phyloP scores from a whole-genome alignment of 2,797 vertebrate species.

The Melanotaenia maccullochi region DNA sequence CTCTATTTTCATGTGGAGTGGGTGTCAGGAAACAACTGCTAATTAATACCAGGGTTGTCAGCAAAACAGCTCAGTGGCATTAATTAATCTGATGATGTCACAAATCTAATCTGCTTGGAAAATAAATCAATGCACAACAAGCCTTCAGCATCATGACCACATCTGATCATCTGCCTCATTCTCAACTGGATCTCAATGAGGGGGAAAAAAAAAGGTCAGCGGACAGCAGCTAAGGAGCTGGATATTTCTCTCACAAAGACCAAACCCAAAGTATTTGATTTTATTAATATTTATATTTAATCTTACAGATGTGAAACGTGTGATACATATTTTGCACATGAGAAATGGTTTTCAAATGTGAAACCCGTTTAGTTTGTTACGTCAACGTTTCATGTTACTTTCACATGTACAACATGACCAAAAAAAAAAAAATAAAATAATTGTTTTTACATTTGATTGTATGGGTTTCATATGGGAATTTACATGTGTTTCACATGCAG shows the following conservation, averaged over 20 bases:
- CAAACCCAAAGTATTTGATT: neutral
- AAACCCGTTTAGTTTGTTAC: no score
- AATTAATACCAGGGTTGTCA: conserved; percentile 4
- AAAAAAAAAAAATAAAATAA: no score
- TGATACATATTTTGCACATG: no score
- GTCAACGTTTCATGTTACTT: no score
- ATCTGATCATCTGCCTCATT: neutral
- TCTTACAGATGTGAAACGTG: neutral
- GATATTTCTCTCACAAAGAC: neutral
- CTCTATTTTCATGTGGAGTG: neutral
- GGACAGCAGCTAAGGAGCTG: neutral
- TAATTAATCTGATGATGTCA: neutral
- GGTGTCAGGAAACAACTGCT: neutral
- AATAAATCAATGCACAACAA: neutral
- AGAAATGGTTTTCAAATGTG: no score
- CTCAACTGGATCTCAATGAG: neutral
- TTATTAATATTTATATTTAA: neutral
- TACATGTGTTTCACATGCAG: no score
- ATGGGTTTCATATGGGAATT: no score
- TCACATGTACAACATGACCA: no score
- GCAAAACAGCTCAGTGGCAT: neutral
- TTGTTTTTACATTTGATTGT: no score
- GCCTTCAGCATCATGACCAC: neutral
- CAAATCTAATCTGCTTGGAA: neutral
- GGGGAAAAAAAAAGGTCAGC: neutral